A percentile compares a stretch with the other conserved stretches of the same genome.
Evolutionary conservation across 2,797 vertebrate species (phyloP).

Genomic region (Amniataba percoides): DNA sequence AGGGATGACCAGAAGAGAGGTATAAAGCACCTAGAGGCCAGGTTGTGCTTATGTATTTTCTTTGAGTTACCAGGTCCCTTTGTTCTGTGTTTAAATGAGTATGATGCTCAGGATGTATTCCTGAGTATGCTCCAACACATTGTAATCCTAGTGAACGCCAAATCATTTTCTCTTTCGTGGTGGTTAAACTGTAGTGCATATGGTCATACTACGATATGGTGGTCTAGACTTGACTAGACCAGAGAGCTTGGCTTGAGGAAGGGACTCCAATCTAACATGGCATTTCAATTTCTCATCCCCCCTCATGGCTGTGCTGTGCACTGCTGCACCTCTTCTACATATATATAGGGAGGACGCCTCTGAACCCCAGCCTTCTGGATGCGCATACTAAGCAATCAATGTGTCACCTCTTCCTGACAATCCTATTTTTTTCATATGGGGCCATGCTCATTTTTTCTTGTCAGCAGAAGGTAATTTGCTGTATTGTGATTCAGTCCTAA

Average conservation of each 20-base stretch:
- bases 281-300: constrained; percentile 86
- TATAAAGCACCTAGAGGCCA: constrained; percentile 52
- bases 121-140: constrained; percentile 18
- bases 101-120: background rate
- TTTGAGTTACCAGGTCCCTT: constrained; percentile 16
- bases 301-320: constrained; percentile 79
- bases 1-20: constrained; percentile 44
- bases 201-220: constrained; percentile 46
- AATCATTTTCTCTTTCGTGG: constrained; percentile 20
- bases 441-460: constrained; percentile 88
- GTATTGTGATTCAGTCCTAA: constrained; percentile 89
- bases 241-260: constrained; percentile 74
- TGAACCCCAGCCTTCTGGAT: constrained; percentile 84
- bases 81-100: constrained; percentile 23
- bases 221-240: constrained; percentile 38
- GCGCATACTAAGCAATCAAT: constrained; percentile 89
- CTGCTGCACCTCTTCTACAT: constrained; percentile 85
- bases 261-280: constrained; percentile 84
- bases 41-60: constrained; percentile 30
- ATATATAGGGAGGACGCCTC: constrained; percentile 84
- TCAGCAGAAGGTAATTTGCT: constrained; percentile 90
- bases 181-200: constrained; percentile 27
- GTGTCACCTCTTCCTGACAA: constrained; percentile 88
- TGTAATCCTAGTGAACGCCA: constrained; percentile 10
- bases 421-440: constrained; percentile 81